Evolutionary conservation across 2,797 vertebrate species (phyloP).

Genomic region (Pseudocheirus occidentalis): DNA sequence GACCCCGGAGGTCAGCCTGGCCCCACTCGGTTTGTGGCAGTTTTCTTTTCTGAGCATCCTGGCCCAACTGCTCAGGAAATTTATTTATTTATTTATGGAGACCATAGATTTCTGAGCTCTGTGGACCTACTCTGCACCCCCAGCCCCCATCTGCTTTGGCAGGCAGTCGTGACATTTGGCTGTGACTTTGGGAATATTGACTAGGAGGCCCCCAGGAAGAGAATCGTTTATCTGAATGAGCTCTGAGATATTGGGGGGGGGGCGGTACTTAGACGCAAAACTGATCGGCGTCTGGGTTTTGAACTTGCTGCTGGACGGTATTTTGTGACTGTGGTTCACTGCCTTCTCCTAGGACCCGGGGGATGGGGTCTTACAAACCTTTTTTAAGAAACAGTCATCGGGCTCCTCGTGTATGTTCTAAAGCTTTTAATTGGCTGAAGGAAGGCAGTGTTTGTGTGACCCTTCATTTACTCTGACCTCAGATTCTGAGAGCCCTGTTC

Average conservation of each 20-base stretch:
- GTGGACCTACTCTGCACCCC: not conserved
- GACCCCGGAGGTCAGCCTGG: not conserved
- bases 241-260: not conserved
- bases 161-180: conserved; percentile 1
- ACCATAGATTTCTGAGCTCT: conserved; percentile 50
- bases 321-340: not conserved
- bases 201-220: conserved; percentile 24
- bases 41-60: conserved; percentile 66
- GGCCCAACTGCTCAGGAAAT: conserved; percentile 67
- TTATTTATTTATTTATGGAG: conserved; percentile 64
- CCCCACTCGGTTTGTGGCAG: not conserved
- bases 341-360: not conserved
- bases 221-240: conserved; percentile 25
- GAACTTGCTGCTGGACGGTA: conserved; percentile 25
- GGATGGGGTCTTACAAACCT: not conserved
- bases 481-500: conserved; percentile 28
- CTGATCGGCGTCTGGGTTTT: not conserved
- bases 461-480: conserved; percentile 22
- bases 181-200: not conserved
- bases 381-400: not conserved
- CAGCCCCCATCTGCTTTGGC: not conserved
- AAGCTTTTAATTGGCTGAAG: conserved; percentile 27
- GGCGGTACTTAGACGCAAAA: not conserved
- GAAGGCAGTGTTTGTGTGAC: conserved; percentile 42
- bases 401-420: conserved; percentile 11